Evolutionary conservation across 2,113 vertebrate genomes (phyloP).

Genomic region (Jacana jacana): DNA sequence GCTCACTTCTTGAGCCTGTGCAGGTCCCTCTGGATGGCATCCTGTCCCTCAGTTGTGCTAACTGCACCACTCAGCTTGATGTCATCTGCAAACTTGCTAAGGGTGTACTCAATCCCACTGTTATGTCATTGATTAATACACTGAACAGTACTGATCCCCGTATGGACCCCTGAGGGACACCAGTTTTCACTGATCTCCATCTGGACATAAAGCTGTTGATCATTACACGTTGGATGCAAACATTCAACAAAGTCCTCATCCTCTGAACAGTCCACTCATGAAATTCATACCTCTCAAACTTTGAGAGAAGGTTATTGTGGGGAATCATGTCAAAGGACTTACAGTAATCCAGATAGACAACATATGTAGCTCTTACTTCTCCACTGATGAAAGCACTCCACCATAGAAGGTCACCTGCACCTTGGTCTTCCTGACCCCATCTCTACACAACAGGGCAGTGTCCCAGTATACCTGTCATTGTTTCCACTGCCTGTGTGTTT

Average conservation of each 20-base stretch:
- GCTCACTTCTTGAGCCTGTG: background rate
- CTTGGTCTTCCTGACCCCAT: background rate
- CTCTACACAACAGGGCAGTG: background rate
- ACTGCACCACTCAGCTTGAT: background rate
- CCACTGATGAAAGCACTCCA: too few relatives aligned
- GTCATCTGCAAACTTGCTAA: background rate
- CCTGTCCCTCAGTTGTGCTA: background rate
- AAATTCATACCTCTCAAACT: background rate
- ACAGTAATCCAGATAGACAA: background rate
- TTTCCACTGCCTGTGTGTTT: background rate
- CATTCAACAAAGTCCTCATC: background rate
- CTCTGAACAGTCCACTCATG: background rate
- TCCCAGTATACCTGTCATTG: background rate
- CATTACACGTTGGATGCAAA: background rate
- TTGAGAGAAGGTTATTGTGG: background rate
- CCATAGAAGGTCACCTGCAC: too few relatives aligned
- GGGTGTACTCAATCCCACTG: background rate
- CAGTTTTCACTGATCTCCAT: background rate
- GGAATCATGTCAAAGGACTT: background rate
- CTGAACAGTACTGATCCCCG: background rate
- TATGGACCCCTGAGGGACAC: background rate
- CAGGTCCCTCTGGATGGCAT: background rate
- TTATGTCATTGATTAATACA: background rate
- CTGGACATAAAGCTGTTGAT: background rate
- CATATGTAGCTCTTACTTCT: background rate